phyloP scores from a whole-genome alignment of 2,797 vertebrate species.

The Poliocrania exsul region DNA sequence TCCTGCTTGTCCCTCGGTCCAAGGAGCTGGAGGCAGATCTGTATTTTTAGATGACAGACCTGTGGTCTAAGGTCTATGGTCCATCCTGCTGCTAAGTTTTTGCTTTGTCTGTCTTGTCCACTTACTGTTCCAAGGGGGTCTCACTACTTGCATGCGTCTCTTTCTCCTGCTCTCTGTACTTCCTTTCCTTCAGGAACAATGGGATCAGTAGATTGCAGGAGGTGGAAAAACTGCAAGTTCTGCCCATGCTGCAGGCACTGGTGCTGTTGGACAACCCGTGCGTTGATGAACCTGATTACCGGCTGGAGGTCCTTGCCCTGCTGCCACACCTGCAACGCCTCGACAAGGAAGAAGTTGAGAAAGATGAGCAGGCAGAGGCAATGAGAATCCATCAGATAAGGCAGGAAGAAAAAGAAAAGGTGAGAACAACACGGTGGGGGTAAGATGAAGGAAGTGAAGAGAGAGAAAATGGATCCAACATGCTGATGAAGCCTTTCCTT shows the following conservation, averaged over 20 bases:
- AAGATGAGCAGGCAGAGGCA: slow-evolving; percentile 81
- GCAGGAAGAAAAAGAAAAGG: slow-evolving; percentile 58
- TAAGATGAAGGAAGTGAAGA: background rate
- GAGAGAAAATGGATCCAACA: background rate
- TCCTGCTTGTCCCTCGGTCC: background rate
- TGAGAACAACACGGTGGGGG: background rate
- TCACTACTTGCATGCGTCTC: background rate
- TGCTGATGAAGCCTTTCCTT: background rate
- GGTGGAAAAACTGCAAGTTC: slow-evolving; percentile 74
- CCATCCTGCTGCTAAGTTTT: background rate
- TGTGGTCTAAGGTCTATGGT: background rate
- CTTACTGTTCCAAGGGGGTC: background rate
- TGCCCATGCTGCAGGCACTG: slow-evolving; percentile 83
- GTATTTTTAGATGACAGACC: background rate
- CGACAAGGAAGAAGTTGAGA: slow-evolving; percentile 84
- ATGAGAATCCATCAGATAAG: slow-evolving; percentile 51
- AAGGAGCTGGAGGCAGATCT: background rate
- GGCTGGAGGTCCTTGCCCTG: slow-evolving; percentile 77
- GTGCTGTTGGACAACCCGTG: slow-evolving; percentile 88
- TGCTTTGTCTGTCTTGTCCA: background rate
- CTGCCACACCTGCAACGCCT: slow-evolving; percentile 84
- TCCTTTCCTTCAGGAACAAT: slow-evolving; percentile 81
- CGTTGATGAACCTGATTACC: slow-evolving; percentile 77
- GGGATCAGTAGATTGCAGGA: slow-evolving; percentile 71
- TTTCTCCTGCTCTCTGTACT: background rate